phyloP scores from a whole-genome alignment of 2,113 vertebrate species.

The Otocyon megalotis region DNA sequence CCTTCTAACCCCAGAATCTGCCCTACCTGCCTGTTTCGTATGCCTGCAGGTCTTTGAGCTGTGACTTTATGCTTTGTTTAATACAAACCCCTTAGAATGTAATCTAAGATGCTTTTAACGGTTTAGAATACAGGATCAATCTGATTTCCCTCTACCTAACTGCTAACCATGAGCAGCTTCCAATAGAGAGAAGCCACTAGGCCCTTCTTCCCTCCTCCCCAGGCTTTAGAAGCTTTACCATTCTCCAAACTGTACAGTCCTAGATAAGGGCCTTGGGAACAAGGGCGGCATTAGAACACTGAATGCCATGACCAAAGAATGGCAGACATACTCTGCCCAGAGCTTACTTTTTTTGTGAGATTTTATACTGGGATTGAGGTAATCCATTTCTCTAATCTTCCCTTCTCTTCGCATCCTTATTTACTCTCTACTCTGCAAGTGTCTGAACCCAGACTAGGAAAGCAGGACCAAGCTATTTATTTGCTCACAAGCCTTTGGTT shows the following conservation, averaged over 20 bases:
- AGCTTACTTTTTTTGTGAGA: background rate
- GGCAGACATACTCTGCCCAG: background rate
- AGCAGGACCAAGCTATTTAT: background rate
- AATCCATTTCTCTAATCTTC: conserved; percentile 2
- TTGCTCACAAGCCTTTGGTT: background rate
- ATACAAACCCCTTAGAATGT: conserved; percentile 45
- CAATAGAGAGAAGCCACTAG: background rate
- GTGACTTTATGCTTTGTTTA: conserved; percentile 23
- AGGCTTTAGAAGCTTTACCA: background rate
- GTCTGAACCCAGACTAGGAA: background rate
- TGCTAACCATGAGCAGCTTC: background rate
- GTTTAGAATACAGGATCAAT: background rate
- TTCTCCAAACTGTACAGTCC: background rate
- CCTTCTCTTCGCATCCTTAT: background rate
- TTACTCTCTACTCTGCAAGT: background rate
- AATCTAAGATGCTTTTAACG: conserved; percentile 56
- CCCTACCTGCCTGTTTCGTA: background rate
- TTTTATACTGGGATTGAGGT: background rate
- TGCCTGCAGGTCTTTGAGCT: conserved; percentile 16
- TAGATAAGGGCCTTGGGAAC: background rate
- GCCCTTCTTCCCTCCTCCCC: background rate
- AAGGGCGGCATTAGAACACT: background rate
- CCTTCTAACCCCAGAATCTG: background rate
- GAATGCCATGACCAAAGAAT: background rate
- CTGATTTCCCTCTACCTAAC: background rate